Percentiles rank a stretch among this genome's conserved stretches.
Conservation (phyloP, 2,113 vertebrate species). For the Ursus arctos region DNA sequence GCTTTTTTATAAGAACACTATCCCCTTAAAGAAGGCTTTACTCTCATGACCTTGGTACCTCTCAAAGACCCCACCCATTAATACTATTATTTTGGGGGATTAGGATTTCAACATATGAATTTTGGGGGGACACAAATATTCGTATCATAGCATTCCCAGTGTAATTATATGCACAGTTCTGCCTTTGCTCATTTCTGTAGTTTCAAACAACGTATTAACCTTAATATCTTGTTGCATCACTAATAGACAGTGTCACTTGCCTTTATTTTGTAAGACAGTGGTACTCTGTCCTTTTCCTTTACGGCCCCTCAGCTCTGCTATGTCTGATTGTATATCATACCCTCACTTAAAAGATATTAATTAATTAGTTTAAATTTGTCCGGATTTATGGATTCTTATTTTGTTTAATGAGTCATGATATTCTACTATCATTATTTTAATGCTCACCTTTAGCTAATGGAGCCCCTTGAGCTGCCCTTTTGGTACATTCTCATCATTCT, state of each 20-base stretch:
- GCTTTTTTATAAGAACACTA: neutral
- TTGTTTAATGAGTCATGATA: neutral
- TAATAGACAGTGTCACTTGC: neutral
- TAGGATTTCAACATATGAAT: neutral
- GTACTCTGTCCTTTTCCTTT: neutral
- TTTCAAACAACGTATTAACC: neutral
- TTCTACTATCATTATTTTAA: neutral
- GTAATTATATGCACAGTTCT: neutral
- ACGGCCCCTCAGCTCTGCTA: neutral
- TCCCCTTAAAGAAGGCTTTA: neutral
- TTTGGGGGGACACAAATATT: neutral
- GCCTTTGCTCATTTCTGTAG: neutral
- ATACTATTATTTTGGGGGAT: neutral
- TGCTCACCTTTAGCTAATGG: neutral
- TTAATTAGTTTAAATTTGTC: neutral
- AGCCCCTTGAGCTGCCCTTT: neutral
- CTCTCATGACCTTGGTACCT: neutral
- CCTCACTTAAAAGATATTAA: neutral
- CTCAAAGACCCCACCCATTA: neutral
- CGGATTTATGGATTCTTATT: neutral
- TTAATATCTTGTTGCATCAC: neutral
- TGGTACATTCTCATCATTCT: neutral
- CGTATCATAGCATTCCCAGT: neutral
- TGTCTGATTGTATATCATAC: neutral
- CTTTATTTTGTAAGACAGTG: neutral